These are phyloP conservation scores for Gobiocypris rarus DNA, from an alignment of 2,113 vertebrate species.

Conservation along the genomic window DNA sequence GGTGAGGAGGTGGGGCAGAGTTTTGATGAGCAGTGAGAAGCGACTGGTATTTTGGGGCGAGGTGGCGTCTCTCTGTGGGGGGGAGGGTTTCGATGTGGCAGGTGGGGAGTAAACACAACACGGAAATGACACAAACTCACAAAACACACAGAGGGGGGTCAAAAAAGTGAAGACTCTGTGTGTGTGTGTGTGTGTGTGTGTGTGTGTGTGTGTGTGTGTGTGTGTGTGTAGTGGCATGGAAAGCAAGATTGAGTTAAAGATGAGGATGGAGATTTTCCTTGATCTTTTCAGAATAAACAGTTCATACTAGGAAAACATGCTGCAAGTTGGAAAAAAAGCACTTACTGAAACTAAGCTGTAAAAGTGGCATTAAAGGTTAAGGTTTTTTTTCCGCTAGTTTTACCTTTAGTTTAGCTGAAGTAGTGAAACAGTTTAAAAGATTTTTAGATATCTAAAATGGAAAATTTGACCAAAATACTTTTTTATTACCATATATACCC, in stretches of 20 bases:
- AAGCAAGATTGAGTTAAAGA: conserved; percentile 12
- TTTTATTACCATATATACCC: too few relatives aligned
- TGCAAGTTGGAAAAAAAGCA: not conserved
- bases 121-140: conserved; percentile 38
- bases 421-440: too few relatives aligned
- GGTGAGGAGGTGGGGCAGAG: conserved; percentile 9
- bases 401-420: too few relatives aligned
- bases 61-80: conserved; percentile 58
- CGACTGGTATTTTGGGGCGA: conserved; percentile 24
- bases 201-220: too few relatives aligned
- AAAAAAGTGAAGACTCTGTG: too few relatives aligned
- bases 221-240: conserved; percentile 35
- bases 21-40: conserved; percentile 31
- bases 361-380: not conserved
- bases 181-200: too few relatives aligned
- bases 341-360: not conserved
- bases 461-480: not conserved
- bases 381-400: not conserved
- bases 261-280: not conserved
- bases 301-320: not conserved
- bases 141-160: conserved; percentile 69
- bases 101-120: conserved; percentile 72
- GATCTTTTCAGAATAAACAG: not conserved
- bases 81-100: conserved; percentile 61
- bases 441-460: not conserved